These are phyloP conservation scores for Ophthalmolycus amberensis DNA, from an alignment of 2,113 vertebrate species.

Conservation along the genomic window DNA sequence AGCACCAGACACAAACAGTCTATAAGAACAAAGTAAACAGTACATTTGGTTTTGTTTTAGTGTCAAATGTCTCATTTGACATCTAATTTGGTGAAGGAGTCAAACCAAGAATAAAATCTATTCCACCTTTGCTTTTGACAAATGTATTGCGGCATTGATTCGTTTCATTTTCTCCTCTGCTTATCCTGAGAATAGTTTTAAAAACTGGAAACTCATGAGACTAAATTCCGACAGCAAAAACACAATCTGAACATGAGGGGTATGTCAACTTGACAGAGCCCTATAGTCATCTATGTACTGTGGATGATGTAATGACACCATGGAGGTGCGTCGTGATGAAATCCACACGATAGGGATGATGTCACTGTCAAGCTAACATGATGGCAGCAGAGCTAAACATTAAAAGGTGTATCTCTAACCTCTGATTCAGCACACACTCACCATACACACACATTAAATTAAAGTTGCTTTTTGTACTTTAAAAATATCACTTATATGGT, in stretches of 20 bases:
- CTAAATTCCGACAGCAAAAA: neutral
- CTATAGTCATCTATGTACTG: neutral
- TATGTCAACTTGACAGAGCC: neutral
- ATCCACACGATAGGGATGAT: slow-evolving; percentile 19
- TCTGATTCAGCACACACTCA: slow-evolving; percentile 3
- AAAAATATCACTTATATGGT: neutral
- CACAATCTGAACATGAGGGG: neutral
- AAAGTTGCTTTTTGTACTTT: no score
- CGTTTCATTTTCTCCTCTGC: neutral
- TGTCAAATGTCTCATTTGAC: neutral
- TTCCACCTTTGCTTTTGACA: neutral
- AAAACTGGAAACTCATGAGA: neutral
- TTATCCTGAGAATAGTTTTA: neutral
- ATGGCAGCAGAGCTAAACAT: slow-evolving; percentile 21
- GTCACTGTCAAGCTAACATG: slow-evolving; percentile 19
- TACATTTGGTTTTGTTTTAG: neutral
- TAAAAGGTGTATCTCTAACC: neutral
- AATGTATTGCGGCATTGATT: neutral
- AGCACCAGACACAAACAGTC: neutral
- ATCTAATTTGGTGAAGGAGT: neutral
- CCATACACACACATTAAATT: neutral
- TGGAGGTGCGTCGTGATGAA: neutral
- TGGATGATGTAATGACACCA: slow-evolving; percentile 22
- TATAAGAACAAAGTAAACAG: neutral
- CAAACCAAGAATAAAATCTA: neutral